Evolutionary conservation across 2,113 vertebrate species (phyloP).

Genomic region (Oostethus manadensis): DNA sequence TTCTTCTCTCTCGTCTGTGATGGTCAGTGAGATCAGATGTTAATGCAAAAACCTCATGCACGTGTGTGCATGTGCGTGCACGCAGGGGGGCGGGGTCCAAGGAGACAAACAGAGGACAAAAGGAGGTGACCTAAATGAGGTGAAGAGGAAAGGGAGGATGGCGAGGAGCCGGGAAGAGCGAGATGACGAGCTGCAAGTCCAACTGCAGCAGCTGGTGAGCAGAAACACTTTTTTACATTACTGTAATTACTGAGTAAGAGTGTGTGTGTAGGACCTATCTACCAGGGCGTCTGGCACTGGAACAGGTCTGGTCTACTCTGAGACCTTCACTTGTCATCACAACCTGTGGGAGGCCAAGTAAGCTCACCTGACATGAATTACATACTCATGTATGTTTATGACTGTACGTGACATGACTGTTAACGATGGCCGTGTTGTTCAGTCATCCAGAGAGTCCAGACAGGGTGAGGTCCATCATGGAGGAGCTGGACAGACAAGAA

Average conservation of each 20-base stretch:
- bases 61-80: background rate
- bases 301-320: conserved; percentile 55
- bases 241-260: background rate
- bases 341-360: conserved; percentile 55
- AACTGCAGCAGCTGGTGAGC: conserved; percentile 46
- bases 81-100: conserved; percentile 1
- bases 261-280: conserved; percentile 40
- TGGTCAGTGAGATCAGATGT: background rate
- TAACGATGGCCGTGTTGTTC: background rate
- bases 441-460: conserved; percentile 50
- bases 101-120: conserved; percentile 15
- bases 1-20: background rate
- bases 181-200: conserved; percentile 39
- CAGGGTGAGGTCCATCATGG: conserved; percentile 52
- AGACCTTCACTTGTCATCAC: conserved; percentile 49
- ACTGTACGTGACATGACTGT: background rate
- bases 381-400: background rate
- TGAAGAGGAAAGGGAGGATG: conserved; percentile 57
- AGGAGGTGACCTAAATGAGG: conserved; percentile 37
- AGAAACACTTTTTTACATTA: background rate
- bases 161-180: conserved; percentile 31
- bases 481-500: conserved; percentile 40
- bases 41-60: background rate
- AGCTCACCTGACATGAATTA: background rate
- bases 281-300: conserved; percentile 27